Evolutionary conservation across 2,888 invertebrate genomes (phyloP), one percentile per base, ranked within the genome.

Genomic region (Macrosiphum euphorbiae): DNA sequence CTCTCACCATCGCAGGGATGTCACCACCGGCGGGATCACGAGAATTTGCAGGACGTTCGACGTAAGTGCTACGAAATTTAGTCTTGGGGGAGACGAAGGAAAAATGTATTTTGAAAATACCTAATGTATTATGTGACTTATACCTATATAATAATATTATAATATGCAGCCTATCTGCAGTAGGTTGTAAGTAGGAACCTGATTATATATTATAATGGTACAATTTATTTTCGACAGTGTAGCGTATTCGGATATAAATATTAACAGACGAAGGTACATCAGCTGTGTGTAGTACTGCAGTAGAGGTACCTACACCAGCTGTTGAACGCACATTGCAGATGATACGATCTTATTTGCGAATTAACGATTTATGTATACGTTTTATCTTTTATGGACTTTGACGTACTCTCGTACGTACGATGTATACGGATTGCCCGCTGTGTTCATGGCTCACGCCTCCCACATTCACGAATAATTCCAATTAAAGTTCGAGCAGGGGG

Each of bases 11-110:
- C 90, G 94, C n/a, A 78, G 86, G 41, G 88, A 94, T 47, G 85
- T 86, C 50, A 24, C 50, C 11, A 58, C 44, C 44, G 52, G 52
- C 1, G 94, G 84, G 52, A 86, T 90, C 50, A 61, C 90, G 20
- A 93, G 47, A 28, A 61, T 90, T 5, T 86, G 90, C 86, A 85
- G 67, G 61, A 94, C 94, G 35, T 94, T 87, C n/a, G 94, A 90
- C 85, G 94, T 94, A 86, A 94, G 94, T 94, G 90, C 47, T 13
- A 78, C 3, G 78, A 7, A 78, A 78, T 78, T 78, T 20, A 47
- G 86, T 50, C 2, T 7, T 16, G 7, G 47, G 47, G 55, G 47
- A 28, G 7, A 50, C 16, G n/a, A 44, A 47, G 8, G 4, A 28
- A 47, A 86, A 50, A 47, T 44, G 44, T 44, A 44, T 28, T 58